Base-by-base conservation (phyloP, 92 coral and sea anemone genomes). In the Palythoa grandis region DNA sequence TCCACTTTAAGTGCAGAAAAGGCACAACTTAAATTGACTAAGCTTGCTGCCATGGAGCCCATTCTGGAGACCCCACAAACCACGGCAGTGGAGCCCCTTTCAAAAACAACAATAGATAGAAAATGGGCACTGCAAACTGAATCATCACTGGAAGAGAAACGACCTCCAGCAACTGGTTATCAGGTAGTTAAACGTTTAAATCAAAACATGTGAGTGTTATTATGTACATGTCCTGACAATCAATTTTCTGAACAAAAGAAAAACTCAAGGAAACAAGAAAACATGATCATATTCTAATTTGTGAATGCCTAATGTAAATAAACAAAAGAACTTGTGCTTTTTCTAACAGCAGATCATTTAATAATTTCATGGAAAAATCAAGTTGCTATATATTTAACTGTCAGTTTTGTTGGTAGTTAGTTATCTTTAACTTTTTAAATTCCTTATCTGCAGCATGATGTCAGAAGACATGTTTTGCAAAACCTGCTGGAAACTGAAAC, bases 401-500 rank as follows among this genome's bases (percentile, higher is more conserved):
- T 43, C 50, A 43, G 50, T 43, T 29, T 29, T 29, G 9, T 43
- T 5, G 9, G 6, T 8, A 5, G 7, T 5, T 43, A 43, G 50
- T 40, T 47, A 43, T 22, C 19, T n/a, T 19, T 19, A 17, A 6
- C 22, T 63, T 63, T n/a, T 9, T 19, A 11, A 29, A 47, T 43
- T 40, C 47, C 29, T 6, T 20, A 40, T 65, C 68, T 75, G 38
- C 69, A 74, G 61, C 77, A 97, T 96, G 99, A 97, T 86, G 90
- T 97, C 71, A 90, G 95, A 85, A 92, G 95, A 78, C 99, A 97
- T 89, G 98, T 95, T 60, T 72, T 97, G 76, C 94, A 97, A 79
- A 97, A 95, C 89, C 83, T 97, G 71, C 72, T 97, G 88, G 99
- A 97, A n/a, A 97, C 99, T 12, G 99, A 97, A 72, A 90, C 82